Evolutionary conservation across 2,113 vertebrate species (phyloP), one percentile per base, ranked within the genome.

Genomic region (Pica pica): DNA sequence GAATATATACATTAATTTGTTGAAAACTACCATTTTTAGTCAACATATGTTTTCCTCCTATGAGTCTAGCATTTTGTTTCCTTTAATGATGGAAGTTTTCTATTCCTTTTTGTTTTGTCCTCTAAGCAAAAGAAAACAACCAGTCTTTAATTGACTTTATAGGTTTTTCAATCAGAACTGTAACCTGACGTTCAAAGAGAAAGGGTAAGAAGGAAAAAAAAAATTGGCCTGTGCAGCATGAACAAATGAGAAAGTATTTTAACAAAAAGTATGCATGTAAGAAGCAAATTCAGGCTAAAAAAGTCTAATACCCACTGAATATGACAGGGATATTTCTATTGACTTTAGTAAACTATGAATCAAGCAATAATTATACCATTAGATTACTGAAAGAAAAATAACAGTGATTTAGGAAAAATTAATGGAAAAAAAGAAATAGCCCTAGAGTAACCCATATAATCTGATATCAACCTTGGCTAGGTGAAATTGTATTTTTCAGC

Each of bases 331-430:
- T 69, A 86, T 89, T 92, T 86, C 80, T 83, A 74, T 47, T 78
- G 63, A 90, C 19, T 94, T 94, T 31, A 67, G 33, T 35, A 94
- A 75, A 30, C 52, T 37, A 71, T 57, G 64, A 88, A 88, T 88
- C 59, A 93, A 83, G 44, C 33, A 77, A 26, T 92, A 94, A 95
- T 90, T 92, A 92, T 39, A 78, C 30, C 37, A 90, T 85, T 88
- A 88, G 39, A 53, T 81, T 77, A 90, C 11, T 42, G 76, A 74
- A 94, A 93, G 44, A 94, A 94, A 90, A 95, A 93, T 92, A 95
- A 88, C 61, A 93, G 85, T 85, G 24, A 95, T 83, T 85, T 76
- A 64, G 69, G 47, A 67, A 47, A 52, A 67, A 83, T 68, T 67
- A 61, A 91, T 2, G 5, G 22, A 44, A 80, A 61, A 92, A 85